Conservation (phyloP, 2,888 invertebrate species). For the Netelia fuscicornis region DNA sequence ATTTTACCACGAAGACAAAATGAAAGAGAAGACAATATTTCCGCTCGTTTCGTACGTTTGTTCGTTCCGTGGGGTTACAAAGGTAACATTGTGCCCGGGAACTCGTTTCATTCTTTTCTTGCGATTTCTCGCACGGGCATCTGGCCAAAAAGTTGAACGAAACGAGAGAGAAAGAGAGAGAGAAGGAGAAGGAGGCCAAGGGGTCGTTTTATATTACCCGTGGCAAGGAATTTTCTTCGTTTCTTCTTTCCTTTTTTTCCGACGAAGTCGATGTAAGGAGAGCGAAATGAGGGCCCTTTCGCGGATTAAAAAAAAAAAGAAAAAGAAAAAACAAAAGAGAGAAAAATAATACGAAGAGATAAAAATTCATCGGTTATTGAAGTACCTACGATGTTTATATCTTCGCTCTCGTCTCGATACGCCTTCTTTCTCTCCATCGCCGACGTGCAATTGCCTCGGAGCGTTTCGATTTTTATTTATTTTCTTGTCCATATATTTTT, state of each 20-base stretch:
- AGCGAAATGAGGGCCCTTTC: neutral
- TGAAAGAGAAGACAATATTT: too few relatives aligned
- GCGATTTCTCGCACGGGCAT: neutral
- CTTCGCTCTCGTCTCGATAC: neutral
- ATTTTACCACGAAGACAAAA: too few relatives aligned
- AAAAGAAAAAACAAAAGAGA: neutral
- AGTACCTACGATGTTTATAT: slow-evolving; percentile 7
- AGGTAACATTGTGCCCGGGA: too few relatives aligned
- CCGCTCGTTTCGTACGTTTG: too few relatives aligned
- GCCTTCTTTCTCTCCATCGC: slow-evolving; percentile 17
- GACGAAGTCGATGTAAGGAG: slow-evolving; percentile 11
- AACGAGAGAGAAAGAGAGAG: neutral
- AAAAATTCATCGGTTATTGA: slow-evolving; percentile 35
- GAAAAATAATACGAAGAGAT: slow-evolving; percentile 20
- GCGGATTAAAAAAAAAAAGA: neutral
- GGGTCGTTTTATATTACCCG: neutral
- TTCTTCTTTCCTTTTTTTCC: neutral
- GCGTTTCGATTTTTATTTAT: slow-evolving; percentile 11
- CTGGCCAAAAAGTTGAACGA: neutral
- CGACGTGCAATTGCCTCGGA: slow-evolving; percentile 36
- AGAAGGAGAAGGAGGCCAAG: neutral
- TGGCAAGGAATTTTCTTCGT: neutral
- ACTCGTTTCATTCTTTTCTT: neutral
- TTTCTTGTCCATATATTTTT: neutral
- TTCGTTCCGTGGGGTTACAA: too few relatives aligned